phyloP scores from a whole-genome alignment of 2,113 vertebrate genomes.

The Macrotus californicus region DNA sequence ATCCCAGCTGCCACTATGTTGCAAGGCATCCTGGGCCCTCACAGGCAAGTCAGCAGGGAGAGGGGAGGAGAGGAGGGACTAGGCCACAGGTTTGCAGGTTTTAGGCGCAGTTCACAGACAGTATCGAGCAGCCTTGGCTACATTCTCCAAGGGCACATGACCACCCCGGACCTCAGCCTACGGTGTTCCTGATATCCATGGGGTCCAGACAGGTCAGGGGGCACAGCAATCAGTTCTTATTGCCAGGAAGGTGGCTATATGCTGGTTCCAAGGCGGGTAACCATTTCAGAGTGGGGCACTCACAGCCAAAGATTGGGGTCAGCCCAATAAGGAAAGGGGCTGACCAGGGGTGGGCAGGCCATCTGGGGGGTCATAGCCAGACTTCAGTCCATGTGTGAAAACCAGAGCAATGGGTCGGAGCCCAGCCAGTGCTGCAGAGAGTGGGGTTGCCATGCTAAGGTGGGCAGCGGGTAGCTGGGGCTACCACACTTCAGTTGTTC shows the following conservation, averaged over 20 bases:
- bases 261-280: not conserved
- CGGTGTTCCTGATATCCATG: not conserved
- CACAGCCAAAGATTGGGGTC: not conserved
- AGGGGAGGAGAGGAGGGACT: not conserved
- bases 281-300: not conserved
- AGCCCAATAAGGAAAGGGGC: not conserved
- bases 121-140: not conserved
- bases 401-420: not conserved
- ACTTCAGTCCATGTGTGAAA: not conserved
- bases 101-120: not conserved
- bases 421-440: not conserved
- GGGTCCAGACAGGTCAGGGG: not conserved
- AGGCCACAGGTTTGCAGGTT: not conserved
- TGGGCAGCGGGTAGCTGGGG: not conserved
- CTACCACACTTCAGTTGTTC: not conserved
- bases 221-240: not conserved
- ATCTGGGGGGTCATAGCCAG: not conserved
- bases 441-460: not conserved
- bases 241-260: not conserved
- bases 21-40: not conserved
- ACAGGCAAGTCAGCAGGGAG: not conserved
- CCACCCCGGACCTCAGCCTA: not conserved
- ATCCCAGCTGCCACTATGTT: not conserved
- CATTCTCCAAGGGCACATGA: not conserved
- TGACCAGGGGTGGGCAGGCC: not conserved